A percentile compares a stretch with the other conserved stretches of the same genome.
phyloP scores from a whole-genome alignment of 2,797 vertebrate genomes.

The Distichodus sexfasciatus region DNA sequence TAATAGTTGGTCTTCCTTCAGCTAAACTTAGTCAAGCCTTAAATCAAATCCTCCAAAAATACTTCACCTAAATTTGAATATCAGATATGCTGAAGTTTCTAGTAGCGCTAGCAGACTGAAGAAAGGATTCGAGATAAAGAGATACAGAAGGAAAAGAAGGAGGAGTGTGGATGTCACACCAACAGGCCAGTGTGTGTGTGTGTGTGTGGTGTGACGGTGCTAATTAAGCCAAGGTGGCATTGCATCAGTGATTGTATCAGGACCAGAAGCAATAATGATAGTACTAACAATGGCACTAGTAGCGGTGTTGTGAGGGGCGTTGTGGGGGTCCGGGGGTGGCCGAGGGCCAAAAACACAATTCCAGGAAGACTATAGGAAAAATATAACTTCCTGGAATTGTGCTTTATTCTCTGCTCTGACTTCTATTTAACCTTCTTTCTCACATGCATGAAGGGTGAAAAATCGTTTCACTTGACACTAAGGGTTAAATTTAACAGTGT shows the following conservation, averaged over 20 bases:
- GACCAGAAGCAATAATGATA: constrained; percentile 82
- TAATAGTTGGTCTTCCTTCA: neutral
- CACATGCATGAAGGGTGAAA: constrained; percentile 23
- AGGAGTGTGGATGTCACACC: neutral
- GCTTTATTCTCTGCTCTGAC: constrained; percentile 73
- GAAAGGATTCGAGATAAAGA: no score
- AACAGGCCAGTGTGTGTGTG: neutral
- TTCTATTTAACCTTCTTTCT: constrained; percentile 69
- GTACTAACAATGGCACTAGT: constrained; percentile 80
- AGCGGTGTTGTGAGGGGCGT: constrained; percentile 76
- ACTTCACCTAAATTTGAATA: neutral
- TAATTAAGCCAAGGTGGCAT: constrained; percentile 73
- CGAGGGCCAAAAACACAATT: constrained; percentile 81
- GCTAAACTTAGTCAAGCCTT: neutral
- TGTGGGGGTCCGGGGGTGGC: constrained; percentile 75
- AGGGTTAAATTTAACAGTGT: no score
- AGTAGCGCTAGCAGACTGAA: no score
- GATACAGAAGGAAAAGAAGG: no score
- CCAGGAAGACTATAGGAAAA: constrained; percentile 85
- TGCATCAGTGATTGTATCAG: constrained; percentile 83
- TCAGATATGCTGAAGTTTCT: no score
- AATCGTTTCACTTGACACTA: no score
- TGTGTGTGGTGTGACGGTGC: constrained; percentile 55
- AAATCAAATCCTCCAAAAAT: neutral
- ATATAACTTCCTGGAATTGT: constrained; percentile 87